Conservation (phyloP, 23 tunicate genomes). For the Styela clava region DNA sequence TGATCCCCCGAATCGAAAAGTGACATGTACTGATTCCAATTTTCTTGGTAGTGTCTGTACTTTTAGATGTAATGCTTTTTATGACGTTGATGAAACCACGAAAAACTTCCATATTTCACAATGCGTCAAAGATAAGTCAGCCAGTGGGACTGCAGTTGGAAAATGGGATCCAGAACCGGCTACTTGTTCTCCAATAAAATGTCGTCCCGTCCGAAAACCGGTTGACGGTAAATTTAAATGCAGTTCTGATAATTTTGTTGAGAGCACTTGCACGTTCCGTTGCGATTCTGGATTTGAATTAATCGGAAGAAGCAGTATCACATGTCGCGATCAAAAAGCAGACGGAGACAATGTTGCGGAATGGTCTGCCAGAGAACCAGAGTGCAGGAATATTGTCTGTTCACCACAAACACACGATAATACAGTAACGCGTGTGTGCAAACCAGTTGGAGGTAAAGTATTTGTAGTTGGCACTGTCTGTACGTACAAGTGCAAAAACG, state of each 20-base stretch:
- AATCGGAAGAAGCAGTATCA: background rate
- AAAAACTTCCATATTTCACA: background rate
- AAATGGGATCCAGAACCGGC: background rate
- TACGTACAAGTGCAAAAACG: background rate
- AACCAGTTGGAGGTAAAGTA: background rate
- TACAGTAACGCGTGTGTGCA: background rate
- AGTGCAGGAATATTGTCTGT: background rate
- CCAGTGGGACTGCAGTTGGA: background rate
- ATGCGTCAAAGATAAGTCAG: background rate
- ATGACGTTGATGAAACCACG: background rate
- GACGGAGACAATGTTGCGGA: background rate
- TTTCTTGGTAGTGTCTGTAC: slow-evolving; percentile 2
- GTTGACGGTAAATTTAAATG: background rate
- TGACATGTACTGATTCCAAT: background rate
- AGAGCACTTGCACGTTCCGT: background rate
- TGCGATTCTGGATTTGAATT: background rate
- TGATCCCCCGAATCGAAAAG: background rate
- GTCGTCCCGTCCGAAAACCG: background rate
- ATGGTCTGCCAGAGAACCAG: background rate
- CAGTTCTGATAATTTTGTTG: background rate
- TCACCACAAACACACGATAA: background rate
- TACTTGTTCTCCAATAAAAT: background rate
- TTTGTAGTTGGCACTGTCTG: background rate
- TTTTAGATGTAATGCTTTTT: background rate
- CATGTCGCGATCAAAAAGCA: background rate